Evolutionary conservation across 2,113 vertebrate species (phyloP).

Genomic region (Xiphophorus hellerii): DNA sequence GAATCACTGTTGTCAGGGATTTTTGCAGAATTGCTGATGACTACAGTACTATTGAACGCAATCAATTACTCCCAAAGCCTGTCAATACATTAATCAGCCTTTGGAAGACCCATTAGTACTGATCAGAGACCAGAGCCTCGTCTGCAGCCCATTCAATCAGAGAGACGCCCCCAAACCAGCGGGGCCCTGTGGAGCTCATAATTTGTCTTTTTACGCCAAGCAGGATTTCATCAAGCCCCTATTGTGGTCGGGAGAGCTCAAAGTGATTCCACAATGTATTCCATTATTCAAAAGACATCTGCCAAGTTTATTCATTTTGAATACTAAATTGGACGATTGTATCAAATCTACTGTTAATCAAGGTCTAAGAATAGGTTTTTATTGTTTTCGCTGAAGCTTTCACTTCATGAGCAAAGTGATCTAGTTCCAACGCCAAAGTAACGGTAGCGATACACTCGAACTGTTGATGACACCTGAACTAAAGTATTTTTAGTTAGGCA

Average conservation of each 20-base stretch:
- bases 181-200: constrained; percentile 30
- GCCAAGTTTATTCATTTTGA: constrained; percentile 1
- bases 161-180: constrained; percentile 20
- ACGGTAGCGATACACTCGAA: background rate
- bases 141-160: constrained; percentile 43
- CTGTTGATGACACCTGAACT: too few species aligned
- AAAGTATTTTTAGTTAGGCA: too few species aligned
- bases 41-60: constrained; percentile 38
- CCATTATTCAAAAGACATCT: background rate
- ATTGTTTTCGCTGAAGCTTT: background rate
- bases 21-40: constrained; percentile 53
- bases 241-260: constrained; percentile 27
- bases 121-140: constrained; percentile 38
- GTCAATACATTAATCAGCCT: constrained; percentile 59
- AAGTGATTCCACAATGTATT: constrained; percentile 8
- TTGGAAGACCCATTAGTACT: constrained; percentile 40
- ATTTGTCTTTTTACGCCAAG: constrained; percentile 32
- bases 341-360: background rate
- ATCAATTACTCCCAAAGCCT: constrained; percentile 42
- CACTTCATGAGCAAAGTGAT: background rate
- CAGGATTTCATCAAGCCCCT: constrained; percentile 8
- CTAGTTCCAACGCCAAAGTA: background rate
- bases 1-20: constrained; percentile 32
- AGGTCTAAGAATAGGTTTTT: background rate
- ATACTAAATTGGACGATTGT: background rate